These are phyloP conservation scores for Pelecanoides urinatrix DNA, from an alignment of 2,113 vertebrate genomes.

Conservation along the genomic window DNA sequence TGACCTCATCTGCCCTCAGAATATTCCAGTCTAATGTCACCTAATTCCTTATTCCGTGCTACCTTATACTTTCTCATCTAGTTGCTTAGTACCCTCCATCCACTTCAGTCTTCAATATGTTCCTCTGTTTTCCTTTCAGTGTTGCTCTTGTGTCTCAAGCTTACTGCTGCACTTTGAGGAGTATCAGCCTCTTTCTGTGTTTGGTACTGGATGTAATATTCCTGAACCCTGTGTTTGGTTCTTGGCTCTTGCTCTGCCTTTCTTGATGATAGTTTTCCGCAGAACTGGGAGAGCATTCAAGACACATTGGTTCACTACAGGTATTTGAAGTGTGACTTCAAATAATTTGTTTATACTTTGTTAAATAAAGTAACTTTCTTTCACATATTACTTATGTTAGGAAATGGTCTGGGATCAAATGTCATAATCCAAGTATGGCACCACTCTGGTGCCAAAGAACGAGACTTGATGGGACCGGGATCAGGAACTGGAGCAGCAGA, in stretches of 20 bases:
- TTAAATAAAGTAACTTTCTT: background rate
- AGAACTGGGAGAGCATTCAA: background rate
- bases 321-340: background rate
- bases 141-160: background rate
- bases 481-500: background rate
- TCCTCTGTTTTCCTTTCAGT: background rate
- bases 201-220: background rate
- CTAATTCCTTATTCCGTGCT: background rate
- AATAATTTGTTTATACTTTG: background rate
- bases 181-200: background rate
- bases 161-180: background rate
- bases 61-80: background rate
- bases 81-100: background rate
- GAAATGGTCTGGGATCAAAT: background rate
- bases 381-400: background rate
- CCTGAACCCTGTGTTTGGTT: background rate
- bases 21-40: background rate
- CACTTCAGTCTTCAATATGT: background rate
- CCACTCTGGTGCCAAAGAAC: background rate
- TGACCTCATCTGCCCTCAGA: constrained; percentile 28
- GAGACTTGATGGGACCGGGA: background rate
- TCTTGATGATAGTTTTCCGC: background rate
- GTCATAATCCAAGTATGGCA: background rate
- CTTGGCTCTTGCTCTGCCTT: background rate
- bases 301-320: background rate